A percentile compares a stretch with the other conserved stretches of the same genome.
Evolutionary conservation across 2,888 invertebrate species (phyloP).

Genomic region (Calameuta filiformis): DNA sequence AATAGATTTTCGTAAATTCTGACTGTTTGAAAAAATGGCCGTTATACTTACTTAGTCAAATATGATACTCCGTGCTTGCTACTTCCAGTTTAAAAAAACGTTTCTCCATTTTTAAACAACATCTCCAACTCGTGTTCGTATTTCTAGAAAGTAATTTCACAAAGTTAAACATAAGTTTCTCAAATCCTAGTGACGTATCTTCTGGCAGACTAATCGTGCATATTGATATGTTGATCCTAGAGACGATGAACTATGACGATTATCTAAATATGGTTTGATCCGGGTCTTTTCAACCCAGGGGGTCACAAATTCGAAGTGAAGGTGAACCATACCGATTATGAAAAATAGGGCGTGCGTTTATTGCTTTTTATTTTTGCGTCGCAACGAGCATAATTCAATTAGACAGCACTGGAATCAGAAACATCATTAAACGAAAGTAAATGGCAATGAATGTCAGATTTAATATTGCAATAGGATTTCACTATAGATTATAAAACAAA

Average conservation of each 20-base stretch:
- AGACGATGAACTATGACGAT: neutral
- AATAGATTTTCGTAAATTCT: no score
- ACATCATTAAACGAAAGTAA: neutral
- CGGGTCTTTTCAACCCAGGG: neutral
- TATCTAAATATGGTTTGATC: neutral
- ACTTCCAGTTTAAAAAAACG: neutral
- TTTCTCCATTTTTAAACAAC: neutral
- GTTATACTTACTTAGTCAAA: no score
- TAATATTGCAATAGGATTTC: neutral
- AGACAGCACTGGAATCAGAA: neutral
- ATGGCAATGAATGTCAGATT: neutral
- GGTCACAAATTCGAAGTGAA: neutral
- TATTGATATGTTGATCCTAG: neutral
- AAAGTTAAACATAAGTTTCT: neutral
- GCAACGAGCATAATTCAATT: neutral
- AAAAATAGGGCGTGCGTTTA: neutral
- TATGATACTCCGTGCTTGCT: no score
- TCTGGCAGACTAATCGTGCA: slow-evolving; percentile 1
- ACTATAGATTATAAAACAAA: neutral
- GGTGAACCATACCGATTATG: neutral
- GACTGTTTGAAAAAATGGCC: no score
- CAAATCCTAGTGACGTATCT: neutral
- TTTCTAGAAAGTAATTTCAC: neutral
- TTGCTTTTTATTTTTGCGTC: neutral
- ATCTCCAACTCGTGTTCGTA: neutral